These are phyloP conservation scores for Onychomys leucogaster DNA, from an alignment of 2,797 vertebrate species.

Conservation along the genomic window DNA sequence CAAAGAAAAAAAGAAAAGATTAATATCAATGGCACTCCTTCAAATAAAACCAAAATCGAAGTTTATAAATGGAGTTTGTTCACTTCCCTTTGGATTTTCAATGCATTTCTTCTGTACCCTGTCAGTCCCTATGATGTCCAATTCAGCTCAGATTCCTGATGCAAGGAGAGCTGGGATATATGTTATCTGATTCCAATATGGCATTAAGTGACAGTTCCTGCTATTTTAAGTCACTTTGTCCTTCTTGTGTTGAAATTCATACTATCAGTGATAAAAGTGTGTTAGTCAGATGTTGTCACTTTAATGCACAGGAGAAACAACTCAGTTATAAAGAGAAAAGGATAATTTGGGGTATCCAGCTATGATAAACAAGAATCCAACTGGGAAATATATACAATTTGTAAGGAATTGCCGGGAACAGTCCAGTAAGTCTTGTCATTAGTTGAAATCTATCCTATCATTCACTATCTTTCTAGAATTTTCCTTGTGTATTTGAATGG, in stretches of 20 bases:
- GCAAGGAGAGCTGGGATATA: no score
- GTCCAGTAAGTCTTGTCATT: neutral
- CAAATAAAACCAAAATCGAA: neutral
- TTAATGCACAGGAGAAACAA: neutral
- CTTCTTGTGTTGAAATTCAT: neutral
- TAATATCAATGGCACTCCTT: neutral
- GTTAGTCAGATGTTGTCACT: neutral
- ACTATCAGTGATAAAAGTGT: neutral
- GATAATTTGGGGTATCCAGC: neutral
- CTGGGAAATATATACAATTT: neutral
- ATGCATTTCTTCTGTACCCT: neutral
- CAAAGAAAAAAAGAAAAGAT: no score
- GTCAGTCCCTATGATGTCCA: neutral
- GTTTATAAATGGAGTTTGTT: neutral
- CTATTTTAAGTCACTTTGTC: neutral
- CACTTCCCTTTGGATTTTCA: neutral
- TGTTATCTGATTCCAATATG: neutral
- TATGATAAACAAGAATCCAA: neutral
- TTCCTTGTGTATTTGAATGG: neutral
- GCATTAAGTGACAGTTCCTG: neutral
- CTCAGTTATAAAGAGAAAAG: neutral
- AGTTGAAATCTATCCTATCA: neutral
- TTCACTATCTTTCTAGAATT: neutral
- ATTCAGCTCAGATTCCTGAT: neutral
- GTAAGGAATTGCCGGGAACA: neutral